Evolutionary conservation across 2,888 invertebrate genomes (phyloP), one percentile per base, ranked within the genome.

Genomic region (Formica aserva): DNA sequence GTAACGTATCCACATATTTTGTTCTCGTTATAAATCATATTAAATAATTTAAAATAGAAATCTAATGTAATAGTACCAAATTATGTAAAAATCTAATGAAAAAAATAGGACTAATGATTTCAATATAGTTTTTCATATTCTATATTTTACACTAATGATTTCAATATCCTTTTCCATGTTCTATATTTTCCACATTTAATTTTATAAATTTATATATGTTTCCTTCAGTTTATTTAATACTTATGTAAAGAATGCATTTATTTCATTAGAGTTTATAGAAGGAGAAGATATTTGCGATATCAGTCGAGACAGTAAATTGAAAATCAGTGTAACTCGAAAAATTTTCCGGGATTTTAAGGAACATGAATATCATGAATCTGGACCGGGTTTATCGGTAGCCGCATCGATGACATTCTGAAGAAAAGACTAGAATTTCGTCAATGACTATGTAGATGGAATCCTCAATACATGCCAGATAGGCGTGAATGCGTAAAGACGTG

Each of bases 381-480:
- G n/a, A 29, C 3, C 29, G 15, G 4, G 13, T n/a, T n/a, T 26
- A 4, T 35, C 13, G 35, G 18, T 67, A 57, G 32, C 52, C 3
- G n/a, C 52, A 3, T 41, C 15, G 74, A 45, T 35, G 60, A 60
- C 26, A 45, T n/a, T 13, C n/a, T 9, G 29, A 55, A 71, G 71
- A 55, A 52, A 52, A 41, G 72, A 8, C 3, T 29, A 5, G 29
- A 26, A 45, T 18, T 32, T 57, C 13, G 4, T 77, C 72, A 87
- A 85, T 85, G 78, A 85, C 38, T 63, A 29, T 57, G 18, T n/a
- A 29, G 48, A 67, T 18, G 3, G 32, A 69, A 74, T 48, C 22
- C 13, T 84, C 66, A 88, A 85, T 83, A 75, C 26, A 41, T 57
- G 62, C 6, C 60, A 65, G 69, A 83, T 82, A 82, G 81, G 85